Percentiles rank a stretch among this genome's conserved stretches.
Evolutionary conservation across 2,797 vertebrate genomes (phyloP).

Genomic region (Gobionotothen gibberifrons): DNA sequence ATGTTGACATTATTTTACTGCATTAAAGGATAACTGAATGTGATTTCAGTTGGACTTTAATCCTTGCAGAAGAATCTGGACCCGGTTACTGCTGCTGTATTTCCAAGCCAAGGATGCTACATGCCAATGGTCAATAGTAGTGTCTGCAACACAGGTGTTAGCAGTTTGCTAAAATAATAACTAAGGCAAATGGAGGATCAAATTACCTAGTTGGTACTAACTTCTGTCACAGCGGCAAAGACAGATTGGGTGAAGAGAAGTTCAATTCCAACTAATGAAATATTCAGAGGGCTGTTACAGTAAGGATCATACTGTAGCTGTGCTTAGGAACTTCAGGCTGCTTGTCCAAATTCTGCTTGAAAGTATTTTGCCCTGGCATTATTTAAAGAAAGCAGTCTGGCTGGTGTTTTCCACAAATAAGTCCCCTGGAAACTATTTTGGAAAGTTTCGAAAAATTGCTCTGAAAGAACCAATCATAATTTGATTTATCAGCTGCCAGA

Average conservation of each 20-base stretch:
- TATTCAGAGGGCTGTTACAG: constrained; percentile 19
- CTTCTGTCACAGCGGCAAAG: constrained; percentile 21
- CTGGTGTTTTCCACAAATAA: constrained; percentile 58
- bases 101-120: constrained; percentile 43
- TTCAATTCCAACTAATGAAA: constrained; percentile 23
- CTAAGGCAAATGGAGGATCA: constrained; percentile 35
- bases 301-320: constrained; percentile 35
- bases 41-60: constrained; percentile 18
- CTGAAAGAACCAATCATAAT: constrained; percentile 68
- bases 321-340: constrained; percentile 25
- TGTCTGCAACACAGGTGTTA: constrained; percentile 54
- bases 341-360: constrained; percentile 38
- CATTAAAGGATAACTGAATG: constrained; percentile 8
- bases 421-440: constrained; percentile 59
- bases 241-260: constrained; percentile 20
- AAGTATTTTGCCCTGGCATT: constrained; percentile 51
- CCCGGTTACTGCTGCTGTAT: constrained; percentile 25
- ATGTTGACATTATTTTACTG: constrained; percentile 4
- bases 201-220: constrained; percentile 25
- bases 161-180: constrained; percentile 36
- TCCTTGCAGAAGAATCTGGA: constrained; percentile 20
- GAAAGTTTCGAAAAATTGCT: constrained; percentile 66
- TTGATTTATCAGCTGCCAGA: constrained; percentile 72
- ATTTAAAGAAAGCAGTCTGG: constrained; percentile 56
- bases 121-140: constrained; percentile 46